Evolutionary conservation across 2,113 vertebrate species (phyloP), one percentile per base, ranked within the genome.

Genomic region (Chlamydotis undulata): DNA sequence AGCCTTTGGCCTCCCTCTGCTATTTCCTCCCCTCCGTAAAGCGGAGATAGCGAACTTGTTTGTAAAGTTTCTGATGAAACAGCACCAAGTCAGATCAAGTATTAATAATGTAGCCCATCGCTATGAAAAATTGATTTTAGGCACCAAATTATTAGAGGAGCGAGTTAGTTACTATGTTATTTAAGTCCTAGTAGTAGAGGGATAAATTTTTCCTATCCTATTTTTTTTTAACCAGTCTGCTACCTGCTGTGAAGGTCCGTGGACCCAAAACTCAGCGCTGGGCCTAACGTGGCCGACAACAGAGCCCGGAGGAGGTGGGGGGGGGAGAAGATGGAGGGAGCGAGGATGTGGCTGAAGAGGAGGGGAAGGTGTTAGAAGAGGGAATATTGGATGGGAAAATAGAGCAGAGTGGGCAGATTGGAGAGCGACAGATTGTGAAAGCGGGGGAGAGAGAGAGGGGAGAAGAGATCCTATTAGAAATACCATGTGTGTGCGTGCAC

Each of bases 401-500:
- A 95, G 95, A 95, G 95, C 96, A 91, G 95, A 94, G 96, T 89
- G 96, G 94, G 94, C 90, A 96, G 96, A 96, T 96, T 96, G 95
- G 95, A 96, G 91, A 95, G 92, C 69, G 96, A 96, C 90, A 96
- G 96, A 96, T 95, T 95, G 96, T 87, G 95, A 94, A 94, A 96
- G 96, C 92, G 83, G 93, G 93, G 88, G 95, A 92, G 94, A 96
- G 92, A 76, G 45, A 47, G 56, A 53, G 89, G 23, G 82, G 89
- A 83, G 89, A 71, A 89, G 79, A 85, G 94, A 89, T 91, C 89
- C 89, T 91, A 96, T 96, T 87, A 96, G 94, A 92, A 96, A 87
- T 90, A 89, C 89, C 87, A 63, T 93, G 89, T 94, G 90, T 93
- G 90, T 87, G 89, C 69, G 31, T 31, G 86, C 92, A 49, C 1